These are phyloP conservation scores for Scaptomyza pallida DNA, from an alignment of 1,140 invertebrate species.

Conservation along the genomic window DNA sequence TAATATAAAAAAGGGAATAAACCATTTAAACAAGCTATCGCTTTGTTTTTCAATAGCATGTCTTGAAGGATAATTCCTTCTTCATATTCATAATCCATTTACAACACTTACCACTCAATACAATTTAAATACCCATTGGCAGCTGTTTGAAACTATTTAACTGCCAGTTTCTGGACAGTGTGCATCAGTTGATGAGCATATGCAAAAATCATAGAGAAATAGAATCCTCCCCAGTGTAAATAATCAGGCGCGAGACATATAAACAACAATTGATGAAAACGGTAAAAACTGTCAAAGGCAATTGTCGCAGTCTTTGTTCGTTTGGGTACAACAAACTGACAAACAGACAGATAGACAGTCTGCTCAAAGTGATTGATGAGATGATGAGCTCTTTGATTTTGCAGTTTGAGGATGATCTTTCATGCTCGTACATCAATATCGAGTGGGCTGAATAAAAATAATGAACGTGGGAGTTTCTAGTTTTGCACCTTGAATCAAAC, in stretches of 20 bases:
- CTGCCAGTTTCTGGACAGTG: neutral
- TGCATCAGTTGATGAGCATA: constrained; percentile 41
- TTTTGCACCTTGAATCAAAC: constrained; percentile 63
- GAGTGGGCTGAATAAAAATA: constrained; percentile 52
- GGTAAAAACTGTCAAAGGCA: constrained; percentile 75
- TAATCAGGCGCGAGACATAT: constrained; percentile 51
- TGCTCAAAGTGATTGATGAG: constrained; percentile 65
- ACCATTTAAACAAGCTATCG: no score
- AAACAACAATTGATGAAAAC: constrained; percentile 65
- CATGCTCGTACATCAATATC: constrained; percentile 50
- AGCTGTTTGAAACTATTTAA: constrained; percentile 45
- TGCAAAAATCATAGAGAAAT: constrained; percentile 35
- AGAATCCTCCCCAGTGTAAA: constrained; percentile 25
- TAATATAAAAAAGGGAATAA: no score
- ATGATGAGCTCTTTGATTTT: constrained; percentile 33
- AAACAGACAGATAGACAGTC: constrained; percentile 19
- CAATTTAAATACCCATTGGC: constrained; percentile 53
- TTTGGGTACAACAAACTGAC: constrained; percentile 54
- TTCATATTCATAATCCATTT: constrained; percentile 7
- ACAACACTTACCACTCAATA: neutral
- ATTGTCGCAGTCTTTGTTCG: constrained; percentile 69
- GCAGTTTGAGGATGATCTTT: constrained; percentile 14
- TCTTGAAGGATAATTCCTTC: no score
- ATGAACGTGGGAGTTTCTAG: constrained; percentile 76
- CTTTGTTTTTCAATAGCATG: no score